These are phyloP conservation scores for Poecilia gillii DNA, from an alignment of 2,797 vertebrate species.

Conservation along the genomic window DNA sequence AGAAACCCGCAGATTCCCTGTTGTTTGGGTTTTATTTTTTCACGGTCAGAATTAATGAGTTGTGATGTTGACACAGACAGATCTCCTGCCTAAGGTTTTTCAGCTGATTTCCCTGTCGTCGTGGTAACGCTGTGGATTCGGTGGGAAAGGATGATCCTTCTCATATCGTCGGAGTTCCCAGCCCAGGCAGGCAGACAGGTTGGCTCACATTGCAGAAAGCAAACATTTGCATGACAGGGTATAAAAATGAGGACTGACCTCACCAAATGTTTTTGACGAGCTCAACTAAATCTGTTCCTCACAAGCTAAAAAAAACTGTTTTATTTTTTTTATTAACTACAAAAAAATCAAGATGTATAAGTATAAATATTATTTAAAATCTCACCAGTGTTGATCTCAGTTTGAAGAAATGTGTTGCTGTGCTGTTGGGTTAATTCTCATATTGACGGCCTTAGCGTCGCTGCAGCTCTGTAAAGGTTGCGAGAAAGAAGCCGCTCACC, in stretches of 20 bases:
- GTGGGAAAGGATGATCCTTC: background rate
- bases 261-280: background rate
- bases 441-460: background rate
- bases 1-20: background rate
- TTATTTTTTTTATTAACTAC: too few relatives aligned
- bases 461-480: background rate
- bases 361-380: background rate
- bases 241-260: background rate
- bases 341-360: background rate
- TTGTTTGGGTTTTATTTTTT: background rate
- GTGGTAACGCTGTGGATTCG: background rate
- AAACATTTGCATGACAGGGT: slow-evolving; percentile 24
- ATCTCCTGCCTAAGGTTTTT: background rate
- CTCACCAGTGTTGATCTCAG: background rate
- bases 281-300: background rate
- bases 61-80: background rate
- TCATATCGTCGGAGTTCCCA: background rate
- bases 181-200: background rate
- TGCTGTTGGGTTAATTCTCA: background rate
- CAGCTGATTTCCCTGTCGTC: background rate
- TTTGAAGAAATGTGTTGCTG: background rate
- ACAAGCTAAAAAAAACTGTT: too few relatives aligned
- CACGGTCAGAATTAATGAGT: background rate
- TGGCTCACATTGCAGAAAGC: slow-evolving; percentile 9
- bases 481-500: background rate